Base-by-base conservation (phyloP, 2,888 invertebrate species). In the Lithophane socia region DNA sequence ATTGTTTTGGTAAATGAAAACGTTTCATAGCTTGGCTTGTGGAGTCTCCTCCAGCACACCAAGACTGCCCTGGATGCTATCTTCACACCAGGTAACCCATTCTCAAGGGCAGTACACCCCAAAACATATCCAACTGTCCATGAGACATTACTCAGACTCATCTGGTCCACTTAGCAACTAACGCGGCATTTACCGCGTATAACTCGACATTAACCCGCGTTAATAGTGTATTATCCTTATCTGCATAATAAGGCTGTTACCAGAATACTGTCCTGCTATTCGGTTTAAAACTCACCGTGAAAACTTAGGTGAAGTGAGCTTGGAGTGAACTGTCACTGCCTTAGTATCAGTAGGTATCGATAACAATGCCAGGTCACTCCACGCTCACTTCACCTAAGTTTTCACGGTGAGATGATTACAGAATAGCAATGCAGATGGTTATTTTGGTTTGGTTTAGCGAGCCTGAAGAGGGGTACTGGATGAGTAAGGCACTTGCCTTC, bases 191-290 rank as follows among this genome's bases (percentile, higher is more conserved):
- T 71, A 79, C 64, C 66, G 66, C 69, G 44, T 74, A 82, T 79
- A 77, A 77, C 72, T 77, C 64, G 68, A 83, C 74, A 85, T 81
- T 85, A 82, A 79, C 72, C 65, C 69, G 21, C 63, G 67, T 78
- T 80, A 78, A 79, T 76, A 80, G 77, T 69, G 56, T 72, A 74
- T 80, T 80, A 86, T 86, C 69, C 77, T 80, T 66, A 74, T 80
- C 64, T 77, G 75, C 82, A 86, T 84, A 82, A 78, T 84, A 79
- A 82, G 68, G 70, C 75, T 56, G 68, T 77, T 60, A 73, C 56
- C 65, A 84, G 71, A 80, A 29, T 29, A 29, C 29, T 29, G 29
- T 29, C 29, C 1, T 29, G 29, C 29, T 29, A 29, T 29, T 29
- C 29, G 29, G 29, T 29, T 29, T 29, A 29, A 29, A 29, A 29